Base-by-base conservation (phyloP, 1,140 invertebrate genomes). In the Potamilus streckersoni region DNA sequence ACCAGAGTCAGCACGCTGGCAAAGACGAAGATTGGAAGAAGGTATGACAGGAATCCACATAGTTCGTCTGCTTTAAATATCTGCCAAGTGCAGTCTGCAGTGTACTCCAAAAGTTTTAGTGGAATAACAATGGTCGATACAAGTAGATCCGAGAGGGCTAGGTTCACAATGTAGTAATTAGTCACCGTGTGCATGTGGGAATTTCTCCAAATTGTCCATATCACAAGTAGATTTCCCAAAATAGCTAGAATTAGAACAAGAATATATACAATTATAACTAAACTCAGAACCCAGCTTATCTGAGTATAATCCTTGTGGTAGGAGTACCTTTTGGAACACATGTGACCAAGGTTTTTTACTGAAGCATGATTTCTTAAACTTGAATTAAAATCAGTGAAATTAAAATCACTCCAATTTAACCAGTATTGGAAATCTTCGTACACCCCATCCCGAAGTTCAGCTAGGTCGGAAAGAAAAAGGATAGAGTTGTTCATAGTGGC, bases 111-210 rank as follows among this genome's bases (percentile, higher is more conserved):
- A n/a, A 92, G 80, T 82, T 92, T 92, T 0, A 91, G 80, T 0
- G 91, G 91, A 71, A 91, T 86, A 5, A 91, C 91, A 67, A 91
- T 88, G 12, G 82, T 80, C 55, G 90, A 90, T 16, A 92, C 90
- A n/a, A 91, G 75, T 56, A 91, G 87, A 76, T 92, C 91, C 67
- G 84, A 84, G 14, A 88, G 79, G 0, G 90, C 91, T 60, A 92
- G 78, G 80, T 92, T 92, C 58, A 91, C 91, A 61, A 92, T 91
- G 82, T 91, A 91, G 78, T 90, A 91, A 82, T 92, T 92, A 65
- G 91, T 91, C 15, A 90, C 88, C 3, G 90, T 91, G 72, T 91
- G 91, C 91, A 92, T 91, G 63, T 89, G 86, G 15, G 84, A 84
- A 79, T 91, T 91, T 20, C 80, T 81, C 80, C 82, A 83, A 38